A percentile compares a stretch with the other conserved stretches of the same genome.
Conservation (phyloP, 2,797 vertebrate species). For the Pogoniulus pusillus region DNA sequence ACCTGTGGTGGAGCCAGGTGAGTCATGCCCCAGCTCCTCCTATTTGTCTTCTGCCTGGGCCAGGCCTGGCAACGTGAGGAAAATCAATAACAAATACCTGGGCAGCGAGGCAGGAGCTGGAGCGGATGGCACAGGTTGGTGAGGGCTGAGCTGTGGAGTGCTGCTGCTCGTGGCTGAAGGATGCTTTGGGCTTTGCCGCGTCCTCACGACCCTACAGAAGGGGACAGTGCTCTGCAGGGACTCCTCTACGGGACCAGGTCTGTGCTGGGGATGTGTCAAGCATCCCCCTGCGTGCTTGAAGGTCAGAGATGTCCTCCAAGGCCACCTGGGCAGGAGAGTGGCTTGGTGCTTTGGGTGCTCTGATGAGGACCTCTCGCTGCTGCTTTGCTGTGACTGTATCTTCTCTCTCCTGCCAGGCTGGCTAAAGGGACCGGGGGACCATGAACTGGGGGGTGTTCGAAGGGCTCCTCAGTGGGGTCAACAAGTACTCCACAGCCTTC, state of each 20-base stretch:
- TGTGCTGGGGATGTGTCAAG: fast-evolving
- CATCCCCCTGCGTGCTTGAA: fast-evolving
- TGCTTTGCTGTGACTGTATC: fast-evolving
- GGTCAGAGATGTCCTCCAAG: not conserved
- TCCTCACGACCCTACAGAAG: fast-evolving
- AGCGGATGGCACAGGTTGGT: not conserved
- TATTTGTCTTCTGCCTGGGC: not conserved
- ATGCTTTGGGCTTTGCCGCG: not conserved
- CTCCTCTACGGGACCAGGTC: not conserved
- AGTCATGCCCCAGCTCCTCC: conserved; percentile 3
- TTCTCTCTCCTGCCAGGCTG: not conserved
- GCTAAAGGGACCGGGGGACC: not conserved
- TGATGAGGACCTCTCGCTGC: fast-evolving
- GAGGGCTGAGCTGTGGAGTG: fast-evolving
- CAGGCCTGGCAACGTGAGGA: not conserved
- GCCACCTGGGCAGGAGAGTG: fast-evolving
- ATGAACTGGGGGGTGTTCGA: conserved; percentile 96
- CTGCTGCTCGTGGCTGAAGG: not conserved
- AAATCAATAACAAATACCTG: conserved; percentile 14
- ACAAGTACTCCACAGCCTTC: conserved; percentile 94
- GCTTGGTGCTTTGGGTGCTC: not conserved
- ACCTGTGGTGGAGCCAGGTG: not conserved
- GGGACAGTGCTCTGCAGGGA: fast-evolving
- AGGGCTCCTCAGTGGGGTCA: conserved; percentile 89
- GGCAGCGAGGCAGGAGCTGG: not conserved